phyloP scores from a whole-genome alignment of 2,113 vertebrate genomes.

The Anthoscopus minutus region DNA sequence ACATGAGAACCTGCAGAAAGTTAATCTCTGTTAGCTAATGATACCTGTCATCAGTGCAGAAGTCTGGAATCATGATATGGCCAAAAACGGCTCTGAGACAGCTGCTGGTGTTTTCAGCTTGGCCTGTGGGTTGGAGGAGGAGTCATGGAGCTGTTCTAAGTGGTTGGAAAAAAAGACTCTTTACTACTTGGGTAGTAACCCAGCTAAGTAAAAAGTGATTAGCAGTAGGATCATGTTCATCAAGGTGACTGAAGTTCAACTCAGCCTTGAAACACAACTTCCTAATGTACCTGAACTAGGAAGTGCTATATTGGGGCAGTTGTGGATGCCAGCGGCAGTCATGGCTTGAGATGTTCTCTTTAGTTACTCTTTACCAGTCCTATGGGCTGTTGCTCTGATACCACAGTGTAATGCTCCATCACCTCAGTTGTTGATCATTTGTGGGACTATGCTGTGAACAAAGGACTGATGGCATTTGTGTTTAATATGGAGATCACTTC shows the following conservation, averaged over 20 bases:
- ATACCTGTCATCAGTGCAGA: not conserved
- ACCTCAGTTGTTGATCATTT: not conserved
- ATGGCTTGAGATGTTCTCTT: not conserved
- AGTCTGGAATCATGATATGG: not conserved
- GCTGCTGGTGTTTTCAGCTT: not conserved
- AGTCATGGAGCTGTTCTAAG: not conserved
- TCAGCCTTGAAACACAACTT: accelerated
- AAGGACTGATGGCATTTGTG: not conserved
- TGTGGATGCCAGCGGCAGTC: not conserved
- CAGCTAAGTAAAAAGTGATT: not conserved
- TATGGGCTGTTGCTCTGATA: not conserved
- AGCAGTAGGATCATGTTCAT: not conserved
- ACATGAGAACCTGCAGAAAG: not conserved
- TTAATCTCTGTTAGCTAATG: not conserved
- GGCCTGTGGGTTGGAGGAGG: not conserved
- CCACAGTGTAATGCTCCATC: not conserved
- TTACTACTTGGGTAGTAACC: not conserved
- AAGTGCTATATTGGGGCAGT: not conserved
- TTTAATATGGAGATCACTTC: not conserved
- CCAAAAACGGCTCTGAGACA: not conserved
- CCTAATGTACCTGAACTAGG: not conserved
- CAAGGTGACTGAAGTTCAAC: not conserved
- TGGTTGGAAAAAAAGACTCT: not conserved
- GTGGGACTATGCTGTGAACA: not conserved
- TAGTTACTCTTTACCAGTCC: not conserved